Conservation (phyloP, 2,888 invertebrate genomes). For the Piscicola geometra region DNA sequence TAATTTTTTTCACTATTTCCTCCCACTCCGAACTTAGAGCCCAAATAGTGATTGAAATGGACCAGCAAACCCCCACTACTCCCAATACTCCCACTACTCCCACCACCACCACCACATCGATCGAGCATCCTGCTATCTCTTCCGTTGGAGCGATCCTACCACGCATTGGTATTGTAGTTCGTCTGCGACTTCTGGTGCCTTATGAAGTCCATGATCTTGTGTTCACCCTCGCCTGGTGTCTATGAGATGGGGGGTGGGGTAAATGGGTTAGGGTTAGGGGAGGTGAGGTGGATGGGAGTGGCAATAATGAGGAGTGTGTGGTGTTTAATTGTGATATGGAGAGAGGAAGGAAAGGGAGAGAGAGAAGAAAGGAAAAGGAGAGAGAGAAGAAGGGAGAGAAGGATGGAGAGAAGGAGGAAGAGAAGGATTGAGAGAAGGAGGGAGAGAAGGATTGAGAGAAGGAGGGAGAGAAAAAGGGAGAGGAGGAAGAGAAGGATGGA, state of each 20-base stretch:
- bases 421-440: background rate
- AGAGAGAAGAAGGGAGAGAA: background rate
- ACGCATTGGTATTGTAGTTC: constrained; percentile 83
- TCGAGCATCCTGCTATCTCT: too few relatives aligned
- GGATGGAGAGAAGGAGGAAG: background rate
- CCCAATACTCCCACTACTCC: constrained; percentile 26
- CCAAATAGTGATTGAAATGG: too few relatives aligned
- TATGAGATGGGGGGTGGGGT: too few relatives aligned
- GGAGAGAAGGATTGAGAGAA: too few relatives aligned
- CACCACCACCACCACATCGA: too few relatives aligned
- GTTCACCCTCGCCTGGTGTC: constrained; percentile 88
- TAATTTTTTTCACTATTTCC: background rate
- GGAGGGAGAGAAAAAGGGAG: too few relatives aligned
- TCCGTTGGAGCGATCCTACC: too few relatives aligned
- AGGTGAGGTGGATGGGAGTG: background rate
- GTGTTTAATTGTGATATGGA: too few relatives aligned
- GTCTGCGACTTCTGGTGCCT: constrained; percentile 73
- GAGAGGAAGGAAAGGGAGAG: background rate
- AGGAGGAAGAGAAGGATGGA: too few relatives aligned
- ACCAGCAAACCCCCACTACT: constrained; percentile 34
- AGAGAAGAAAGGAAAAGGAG: background rate
- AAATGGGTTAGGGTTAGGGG: too few relatives aligned
- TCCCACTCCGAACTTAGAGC: too few relatives aligned
- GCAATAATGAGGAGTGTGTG: too few relatives aligned
- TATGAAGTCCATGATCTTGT: constrained; percentile 98